These are phyloP conservation scores for Planococcus citri DNA, from an alignment of 1,140 invertebrate species.

Conservation along the genomic window DNA sequence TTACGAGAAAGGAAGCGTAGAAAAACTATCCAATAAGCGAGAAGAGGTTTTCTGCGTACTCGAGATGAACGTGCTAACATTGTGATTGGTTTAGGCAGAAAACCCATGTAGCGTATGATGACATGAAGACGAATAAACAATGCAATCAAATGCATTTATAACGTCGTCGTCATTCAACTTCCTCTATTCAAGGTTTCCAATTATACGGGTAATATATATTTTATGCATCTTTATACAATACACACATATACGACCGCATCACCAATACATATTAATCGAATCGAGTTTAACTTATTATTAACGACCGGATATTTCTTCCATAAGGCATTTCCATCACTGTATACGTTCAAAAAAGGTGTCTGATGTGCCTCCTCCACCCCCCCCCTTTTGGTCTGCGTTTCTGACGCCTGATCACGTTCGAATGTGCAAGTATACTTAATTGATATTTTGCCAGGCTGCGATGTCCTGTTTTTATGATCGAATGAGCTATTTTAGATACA, in stretches of 20 bases:
- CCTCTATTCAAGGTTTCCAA: constrained; percentile 6
- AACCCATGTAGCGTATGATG: background rate
- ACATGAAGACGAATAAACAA: background rate
- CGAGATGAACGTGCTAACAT: background rate
- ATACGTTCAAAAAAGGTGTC: no score
- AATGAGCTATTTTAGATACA: no score
- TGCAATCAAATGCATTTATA: constrained; percentile 3
- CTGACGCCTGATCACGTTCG: no score
- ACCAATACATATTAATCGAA: background rate
- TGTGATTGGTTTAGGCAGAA: background rate
- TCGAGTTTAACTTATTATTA: no score
- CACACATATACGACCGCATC: background rate
- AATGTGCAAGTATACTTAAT: no score
- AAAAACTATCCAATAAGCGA: background rate
- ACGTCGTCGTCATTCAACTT: background rate
- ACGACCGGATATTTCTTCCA: background rate
- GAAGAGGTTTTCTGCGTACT: no score
- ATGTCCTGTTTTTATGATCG: no score
- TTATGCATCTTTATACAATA: background rate
- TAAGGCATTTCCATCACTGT: no score
- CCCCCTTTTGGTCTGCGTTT: no score
- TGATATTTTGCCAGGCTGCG: no score
- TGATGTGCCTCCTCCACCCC: no score
- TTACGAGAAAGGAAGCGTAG: background rate
- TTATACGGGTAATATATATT: constrained; percentile 8